A percentile compares a stretch with the other conserved stretches of the same genome.
Conservation (phyloP, 2,888 invertebrate genomes). For the Carabus problematicus region DNA sequence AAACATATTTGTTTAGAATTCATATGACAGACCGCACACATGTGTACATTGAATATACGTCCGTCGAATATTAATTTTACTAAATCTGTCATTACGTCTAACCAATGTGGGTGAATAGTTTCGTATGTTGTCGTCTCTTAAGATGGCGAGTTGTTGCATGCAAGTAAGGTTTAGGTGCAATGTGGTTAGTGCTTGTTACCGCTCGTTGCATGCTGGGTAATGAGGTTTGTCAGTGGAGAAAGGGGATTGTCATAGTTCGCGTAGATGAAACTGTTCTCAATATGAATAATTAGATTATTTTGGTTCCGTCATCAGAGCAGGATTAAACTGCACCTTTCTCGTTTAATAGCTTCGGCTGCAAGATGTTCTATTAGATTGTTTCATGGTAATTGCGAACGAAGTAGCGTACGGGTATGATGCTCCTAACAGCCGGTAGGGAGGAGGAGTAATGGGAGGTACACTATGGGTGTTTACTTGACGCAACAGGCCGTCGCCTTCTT, state of each 20-base stretch:
- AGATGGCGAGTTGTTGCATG: too few relatives aligned
- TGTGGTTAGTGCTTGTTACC: too few relatives aligned
- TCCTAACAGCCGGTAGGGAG: not conserved
- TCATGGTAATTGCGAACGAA: conserved; percentile 32
- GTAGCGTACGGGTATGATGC: not conserved
- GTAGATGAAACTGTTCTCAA: conserved; percentile 22
- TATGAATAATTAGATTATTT: conserved; percentile 39
- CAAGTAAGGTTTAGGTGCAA: too few relatives aligned
- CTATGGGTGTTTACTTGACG: not conserved
- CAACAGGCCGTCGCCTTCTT: conserved; percentile 15
- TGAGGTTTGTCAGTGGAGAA: too few relatives aligned
- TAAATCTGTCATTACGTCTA: too few relatives aligned
- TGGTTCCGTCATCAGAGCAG: conserved; percentile 24
- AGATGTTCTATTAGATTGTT: conserved; percentile 38
- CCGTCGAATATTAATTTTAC: too few relatives aligned
- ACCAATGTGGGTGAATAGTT: too few relatives aligned
- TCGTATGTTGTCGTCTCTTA: too few relatives aligned
- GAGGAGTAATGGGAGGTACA: not conserved
- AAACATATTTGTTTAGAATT: too few relatives aligned
- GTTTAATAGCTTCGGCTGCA: conserved; percentile 22
- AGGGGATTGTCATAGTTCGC: not conserved
- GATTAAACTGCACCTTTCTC: conserved; percentile 14
- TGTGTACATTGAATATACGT: too few relatives aligned
- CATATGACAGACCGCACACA: too few relatives aligned
- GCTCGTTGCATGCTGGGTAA: too few relatives aligned